These are phyloP conservation scores for Luehdorfia chinensis DNA, from an alignment of 1,140 invertebrate genomes.

Conservation along the genomic window DNA sequence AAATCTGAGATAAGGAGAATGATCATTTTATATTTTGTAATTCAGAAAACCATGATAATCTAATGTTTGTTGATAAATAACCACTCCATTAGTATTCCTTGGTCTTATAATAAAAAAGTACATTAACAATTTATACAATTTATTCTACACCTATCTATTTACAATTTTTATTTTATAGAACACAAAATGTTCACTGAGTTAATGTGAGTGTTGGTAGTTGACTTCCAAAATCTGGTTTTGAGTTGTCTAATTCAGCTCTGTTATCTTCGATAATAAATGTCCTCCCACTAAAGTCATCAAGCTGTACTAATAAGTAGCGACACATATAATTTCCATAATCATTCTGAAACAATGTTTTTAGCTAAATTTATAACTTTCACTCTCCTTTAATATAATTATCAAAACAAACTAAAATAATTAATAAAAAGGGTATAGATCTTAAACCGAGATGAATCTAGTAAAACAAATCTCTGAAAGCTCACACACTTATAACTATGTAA, in stretches of 20 bases:
- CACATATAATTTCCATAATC: constrained; percentile 87
- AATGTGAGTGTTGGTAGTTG: constrained; percentile 51
- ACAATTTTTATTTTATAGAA: constrained; percentile 30
- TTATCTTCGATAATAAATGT: constrained; percentile 88
- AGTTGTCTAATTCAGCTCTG: constrained; percentile 66
- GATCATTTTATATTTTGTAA: neutral
- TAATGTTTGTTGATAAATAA: neutral
- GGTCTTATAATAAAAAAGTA: neutral
- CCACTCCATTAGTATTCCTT: too few relatives aligned
- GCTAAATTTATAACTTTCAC: too few relatives aligned
- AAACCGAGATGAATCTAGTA: too few relatives aligned
- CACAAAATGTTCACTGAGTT: constrained; percentile 33
- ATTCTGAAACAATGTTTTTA: constrained; percentile 80
- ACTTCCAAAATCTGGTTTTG: constrained; percentile 31
- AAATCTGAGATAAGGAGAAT: constrained; percentile 27
- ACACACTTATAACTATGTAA: too few relatives aligned
- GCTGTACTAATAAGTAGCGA: constrained; percentile 88
- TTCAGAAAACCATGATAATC: neutral
- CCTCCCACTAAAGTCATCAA: constrained; percentile 85
- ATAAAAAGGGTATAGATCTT: too few relatives aligned
- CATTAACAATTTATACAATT: neutral
- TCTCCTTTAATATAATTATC: neutral
- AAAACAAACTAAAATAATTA: too few relatives aligned
- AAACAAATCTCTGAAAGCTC: too few relatives aligned
- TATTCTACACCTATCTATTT: constrained; percentile 22